Base-by-base conservation (phyloP, 2,113 vertebrate species). In the Ia io region DNA sequence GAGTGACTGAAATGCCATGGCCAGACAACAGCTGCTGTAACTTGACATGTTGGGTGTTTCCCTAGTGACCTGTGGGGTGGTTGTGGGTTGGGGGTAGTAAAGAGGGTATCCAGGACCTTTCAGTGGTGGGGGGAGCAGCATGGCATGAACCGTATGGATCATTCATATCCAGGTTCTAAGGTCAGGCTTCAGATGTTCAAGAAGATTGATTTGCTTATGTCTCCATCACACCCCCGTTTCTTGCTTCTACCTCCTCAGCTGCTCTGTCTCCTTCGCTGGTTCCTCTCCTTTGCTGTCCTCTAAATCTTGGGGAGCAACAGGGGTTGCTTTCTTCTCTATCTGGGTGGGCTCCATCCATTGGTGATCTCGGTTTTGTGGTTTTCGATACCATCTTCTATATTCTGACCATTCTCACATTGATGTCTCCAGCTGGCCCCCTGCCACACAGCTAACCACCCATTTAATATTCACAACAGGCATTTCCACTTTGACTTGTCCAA, bases 1-100 rank as follows among this genome's bases (percentile, higher is more conserved):
- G 37, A 35, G 51, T 61, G 40, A 20, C n/a, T 0, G 28, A 42
- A 32, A 51, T 12, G 9, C 0, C 1, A 0, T 3, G 20, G 22
- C 32, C 47, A 76, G 37, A 61, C 28, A 40, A 20, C 22, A 84
- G 76, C 42, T n/a, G 2, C n/a, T 30, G 7, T 5, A 11, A 0
- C 28, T 51, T 42, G 78, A 35, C 5, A 3, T 47, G 61, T 2
- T 42, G 44, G 23, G 13, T 11, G 35, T 89, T 42, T 47, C 22
- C 42, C 14, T 35, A 6, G 17, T 5, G 23, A 56, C 40, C 6
- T 9, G 11, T 3, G 7, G 53, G 51, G 18, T 2, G 6, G 6
- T 6, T 6, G 51, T 80, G 1, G 18, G 4, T 14, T 4, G 49
- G 5, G 20, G 18, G 80, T 1, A 14, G 6, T 25, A 11, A 9